A percentile compares a stretch with the other conserved stretches of the same genome.
phyloP scores from a whole-genome alignment of 1,140 invertebrate genomes.

The Sminthurinus signatus region DNA sequence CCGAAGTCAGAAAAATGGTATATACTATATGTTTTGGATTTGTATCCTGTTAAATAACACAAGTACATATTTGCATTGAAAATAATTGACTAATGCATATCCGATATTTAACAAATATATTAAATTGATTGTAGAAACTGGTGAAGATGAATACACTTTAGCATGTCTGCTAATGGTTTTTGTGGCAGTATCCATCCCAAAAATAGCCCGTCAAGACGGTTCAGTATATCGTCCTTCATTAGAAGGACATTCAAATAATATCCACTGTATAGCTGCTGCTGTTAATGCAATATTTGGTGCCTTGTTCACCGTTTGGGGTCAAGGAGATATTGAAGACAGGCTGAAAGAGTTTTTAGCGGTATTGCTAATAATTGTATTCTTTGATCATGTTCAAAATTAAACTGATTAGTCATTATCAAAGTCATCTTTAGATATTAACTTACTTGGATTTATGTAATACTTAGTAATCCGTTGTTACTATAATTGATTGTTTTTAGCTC shows the following conservation, averaged over 20 bases:
- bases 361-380: constrained; percentile 17
- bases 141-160: constrained; percentile 88
- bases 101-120: not conserved
- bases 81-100: not conserved
- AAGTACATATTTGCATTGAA: too few species aligned
- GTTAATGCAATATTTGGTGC: constrained; percentile 96
- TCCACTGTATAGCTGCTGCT: constrained; percentile 92
- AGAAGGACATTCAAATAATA: constrained; percentile 95
- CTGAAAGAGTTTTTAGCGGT: constrained; percentile 97
- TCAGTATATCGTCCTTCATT: constrained; percentile 85
- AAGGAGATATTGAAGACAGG: constrained; percentile 91
- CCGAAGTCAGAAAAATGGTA: constrained; percentile 74
- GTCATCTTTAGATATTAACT: too few species aligned
- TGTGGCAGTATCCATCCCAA: constrained; percentile 94
- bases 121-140: constrained; percentile 51
- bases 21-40: too few species aligned
- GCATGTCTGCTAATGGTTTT: constrained; percentile 98
- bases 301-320: constrained; percentile 88
- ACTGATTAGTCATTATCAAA: too few species aligned
- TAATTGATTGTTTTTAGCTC: constrained; percentile 53
- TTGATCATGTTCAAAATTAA: too few species aligned
- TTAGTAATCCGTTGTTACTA: too few species aligned
- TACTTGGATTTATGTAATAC: too few species aligned
- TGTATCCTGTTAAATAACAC: too few species aligned
- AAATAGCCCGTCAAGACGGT: constrained; percentile 82